Evolutionary conservation across 92 coral and sea anemone genomes (phyloP).

Genomic region (Umimayanthus chanpuru): DNA sequence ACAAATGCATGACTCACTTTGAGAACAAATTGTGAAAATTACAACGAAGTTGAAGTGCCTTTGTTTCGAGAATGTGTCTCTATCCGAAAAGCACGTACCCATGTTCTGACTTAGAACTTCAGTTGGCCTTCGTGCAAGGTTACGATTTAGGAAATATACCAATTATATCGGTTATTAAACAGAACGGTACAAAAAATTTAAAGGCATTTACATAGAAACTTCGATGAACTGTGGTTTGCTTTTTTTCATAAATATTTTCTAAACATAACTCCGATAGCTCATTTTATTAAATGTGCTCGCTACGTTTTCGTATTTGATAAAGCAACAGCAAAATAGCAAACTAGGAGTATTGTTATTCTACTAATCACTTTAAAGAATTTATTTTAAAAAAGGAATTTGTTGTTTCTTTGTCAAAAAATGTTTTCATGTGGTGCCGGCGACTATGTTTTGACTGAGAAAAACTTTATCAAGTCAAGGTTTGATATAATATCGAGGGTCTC

Average conservation of each 20-base stretch:
- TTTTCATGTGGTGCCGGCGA: neutral
- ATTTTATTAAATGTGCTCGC: neutral
- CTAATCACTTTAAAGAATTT: neutral
- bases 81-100: neutral
- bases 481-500: neutral
- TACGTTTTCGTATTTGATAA: neutral
- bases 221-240: neutral
- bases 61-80: neutral
- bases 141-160: neutral
- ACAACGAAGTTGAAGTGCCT: neutral
- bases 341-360: neutral
- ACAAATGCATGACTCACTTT: constrained; percentile 3
- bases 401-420: neutral
- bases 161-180: neutral
- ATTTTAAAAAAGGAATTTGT: neutral
- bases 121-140: neutral
- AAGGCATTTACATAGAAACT: neutral
- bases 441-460: constrained; percentile 13
- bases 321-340: neutral
- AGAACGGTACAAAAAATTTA: neutral
- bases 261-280: neutral
- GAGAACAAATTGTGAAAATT: constrained; percentile 22
- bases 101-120: neutral
- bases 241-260: neutral
- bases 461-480: constrained; percentile 2